Percentiles rank a stretch among this genome's conserved stretches.
These are phyloP conservation scores for Eunapius fragilis DNA, from an alignment of 37 sponge, comb jelly and placozoan genomes.

Conservation along the genomic window DNA sequence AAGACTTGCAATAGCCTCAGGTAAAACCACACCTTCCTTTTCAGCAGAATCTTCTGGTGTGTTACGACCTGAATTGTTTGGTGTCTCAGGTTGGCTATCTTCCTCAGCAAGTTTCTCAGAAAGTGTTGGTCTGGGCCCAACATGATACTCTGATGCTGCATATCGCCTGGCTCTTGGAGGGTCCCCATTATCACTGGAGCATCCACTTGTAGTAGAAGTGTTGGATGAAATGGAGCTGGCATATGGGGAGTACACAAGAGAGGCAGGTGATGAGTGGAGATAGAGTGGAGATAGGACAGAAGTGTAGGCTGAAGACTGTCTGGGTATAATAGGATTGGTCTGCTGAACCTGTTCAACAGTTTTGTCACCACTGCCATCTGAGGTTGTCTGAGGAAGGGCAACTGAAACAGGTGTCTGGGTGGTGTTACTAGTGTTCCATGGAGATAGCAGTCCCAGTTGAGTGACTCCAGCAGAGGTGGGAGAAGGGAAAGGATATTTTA, in stretches of 20 bases:
- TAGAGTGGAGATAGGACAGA: constrained; percentile 54
- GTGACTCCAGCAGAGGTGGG: constrained; percentile 41
- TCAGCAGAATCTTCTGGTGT: constrained; percentile 27
- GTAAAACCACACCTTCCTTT: constrained; percentile 20
- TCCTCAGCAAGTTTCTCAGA: constrained; percentile 41
- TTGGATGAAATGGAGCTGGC: constrained; percentile 27
- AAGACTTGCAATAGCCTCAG: background rate
- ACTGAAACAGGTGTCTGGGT: background rate
- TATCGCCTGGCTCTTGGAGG: background rate
- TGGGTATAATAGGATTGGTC: background rate
- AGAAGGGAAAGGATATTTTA: constrained; percentile 57
- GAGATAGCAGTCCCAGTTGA: constrained; percentile 32
- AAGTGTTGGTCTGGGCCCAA: constrained; percentile 41
- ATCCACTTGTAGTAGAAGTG: constrained; percentile 62
- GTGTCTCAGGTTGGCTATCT: constrained; percentile 39
- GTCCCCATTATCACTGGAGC: constrained; percentile 48
- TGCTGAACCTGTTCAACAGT: background rate
- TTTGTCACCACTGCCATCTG: background rate
- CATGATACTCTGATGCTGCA: constrained; percentile 64
- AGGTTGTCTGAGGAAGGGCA: background rate
- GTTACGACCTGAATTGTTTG: constrained; percentile 51
- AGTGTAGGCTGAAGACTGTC: background rate
- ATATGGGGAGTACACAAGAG: constrained; percentile 56
- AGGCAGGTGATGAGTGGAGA: constrained; percentile 43
- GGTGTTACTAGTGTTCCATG: constrained; percentile 34